A percentile compares a stretch with the other conserved stretches of the same genome.
phyloP scores from a whole-genome alignment of 2,888 invertebrate species.

The Rugalucina vietnamica region DNA sequence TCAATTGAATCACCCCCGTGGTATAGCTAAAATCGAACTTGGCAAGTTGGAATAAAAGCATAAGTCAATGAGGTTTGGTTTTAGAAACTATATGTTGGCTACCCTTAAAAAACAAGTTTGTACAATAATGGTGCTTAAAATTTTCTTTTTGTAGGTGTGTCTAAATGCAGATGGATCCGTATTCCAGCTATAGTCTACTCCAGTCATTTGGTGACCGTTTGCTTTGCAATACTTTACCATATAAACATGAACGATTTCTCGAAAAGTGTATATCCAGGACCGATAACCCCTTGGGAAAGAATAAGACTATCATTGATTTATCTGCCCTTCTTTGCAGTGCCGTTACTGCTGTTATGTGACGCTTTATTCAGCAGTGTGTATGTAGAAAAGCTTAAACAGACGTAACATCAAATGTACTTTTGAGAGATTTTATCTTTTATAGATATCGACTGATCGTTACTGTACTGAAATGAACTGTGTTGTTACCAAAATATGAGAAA shows the following conservation, averaged over 20 bases:
- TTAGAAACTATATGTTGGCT: too few species aligned
- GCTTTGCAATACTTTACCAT: conserved; percentile 75
- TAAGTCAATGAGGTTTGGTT: too few species aligned
- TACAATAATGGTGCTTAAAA: background rate
- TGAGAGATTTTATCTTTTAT: too few species aligned
- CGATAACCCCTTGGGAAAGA: conserved; percentile 70
- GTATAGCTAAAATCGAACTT: too few species aligned
- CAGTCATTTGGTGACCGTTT: conserved; percentile 79
- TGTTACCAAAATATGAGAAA: too few species aligned
- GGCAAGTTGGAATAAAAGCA: too few species aligned
- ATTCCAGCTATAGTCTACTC: conserved; percentile 79
- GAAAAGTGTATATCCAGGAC: conserved; percentile 67
- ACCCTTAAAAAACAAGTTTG: too few species aligned
- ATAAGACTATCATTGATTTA: conserved; percentile 74
- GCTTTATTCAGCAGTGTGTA: conserved; percentile 68
- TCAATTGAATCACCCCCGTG: too few species aligned
- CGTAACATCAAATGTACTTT: background rate
- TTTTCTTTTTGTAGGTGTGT: conserved; percentile 68
- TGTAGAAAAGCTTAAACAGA: conserved; percentile 6
- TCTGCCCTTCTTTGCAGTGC: conserved; percentile 78
- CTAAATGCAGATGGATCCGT: conserved; percentile 77
- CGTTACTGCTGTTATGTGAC: conserved; percentile 73
- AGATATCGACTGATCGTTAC: too few species aligned
- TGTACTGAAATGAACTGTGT: too few species aligned
- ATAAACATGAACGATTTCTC: conserved; percentile 76